phyloP scores from a whole-genome alignment of 2,888 invertebrate species.

The Acleris laterana region DNA sequence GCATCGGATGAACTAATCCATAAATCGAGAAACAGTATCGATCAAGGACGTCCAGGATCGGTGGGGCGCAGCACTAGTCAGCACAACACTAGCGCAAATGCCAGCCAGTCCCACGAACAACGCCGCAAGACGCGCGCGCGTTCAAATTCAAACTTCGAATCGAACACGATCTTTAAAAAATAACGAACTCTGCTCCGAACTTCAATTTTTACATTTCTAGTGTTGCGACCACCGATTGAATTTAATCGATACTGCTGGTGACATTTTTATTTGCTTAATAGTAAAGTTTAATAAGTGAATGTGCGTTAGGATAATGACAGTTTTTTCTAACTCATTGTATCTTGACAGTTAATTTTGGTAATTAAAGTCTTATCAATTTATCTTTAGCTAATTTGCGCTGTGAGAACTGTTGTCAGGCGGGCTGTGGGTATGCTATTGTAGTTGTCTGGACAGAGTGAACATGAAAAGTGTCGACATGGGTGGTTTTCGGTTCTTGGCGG shows the following conservation, averaged over 20 bases:
- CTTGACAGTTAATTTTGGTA: constrained; percentile 21
- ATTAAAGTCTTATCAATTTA: constrained; percentile 32
- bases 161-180: constrained; percentile 33
- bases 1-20: constrained; percentile 27
- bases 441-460: constrained; percentile 35
- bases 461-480: constrained; percentile 54
- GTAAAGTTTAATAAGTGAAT: constrained; percentile 13
- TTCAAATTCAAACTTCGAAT: constrained; percentile 29
- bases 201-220: constrained; percentile 37
- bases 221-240: constrained; percentile 29
- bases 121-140: constrained; percentile 40
- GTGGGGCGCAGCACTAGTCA: constrained; percentile 40
- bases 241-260: constrained; percentile 33
- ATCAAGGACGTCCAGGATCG: constrained; percentile 44
- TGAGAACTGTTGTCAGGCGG: constrained; percentile 20
- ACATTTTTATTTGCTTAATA: constrained; percentile 1
- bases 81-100: constrained; percentile 39
- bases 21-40: constrained; percentile 40
- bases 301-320: constrained; percentile 17
- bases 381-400: constrained; percentile 28
- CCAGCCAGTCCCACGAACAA: constrained; percentile 43
- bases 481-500: constrained; percentile 53
- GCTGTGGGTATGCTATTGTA: constrained; percentile 41
- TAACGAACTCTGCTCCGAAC: constrained; percentile 26
- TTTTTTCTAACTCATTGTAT: constrained; percentile 36